Evolutionary conservation across 2,113 vertebrate genomes (phyloP).

Genomic region (Dromaius novaehollandiae): DNA sequence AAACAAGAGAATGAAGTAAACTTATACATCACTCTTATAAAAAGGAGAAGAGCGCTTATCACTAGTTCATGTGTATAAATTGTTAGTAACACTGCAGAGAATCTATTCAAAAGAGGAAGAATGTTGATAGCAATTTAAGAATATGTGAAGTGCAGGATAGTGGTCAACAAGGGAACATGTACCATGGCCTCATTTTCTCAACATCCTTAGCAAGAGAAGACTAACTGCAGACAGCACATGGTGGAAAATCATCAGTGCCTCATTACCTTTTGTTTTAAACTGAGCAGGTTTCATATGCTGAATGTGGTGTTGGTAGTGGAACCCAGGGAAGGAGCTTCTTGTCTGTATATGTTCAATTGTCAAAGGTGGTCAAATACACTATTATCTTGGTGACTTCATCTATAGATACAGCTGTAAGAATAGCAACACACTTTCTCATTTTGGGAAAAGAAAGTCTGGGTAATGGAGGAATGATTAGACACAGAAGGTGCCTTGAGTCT

Average conservation of each 20-base stretch:
- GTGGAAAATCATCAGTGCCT: neutral
- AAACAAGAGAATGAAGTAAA: neutral
- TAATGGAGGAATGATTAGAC: slow-evolving; percentile 40
- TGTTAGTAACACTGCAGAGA: neutral
- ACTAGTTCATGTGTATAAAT: neutral
- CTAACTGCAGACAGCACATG: neutral
- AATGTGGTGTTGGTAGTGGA: neutral
- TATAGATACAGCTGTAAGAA: neutral
- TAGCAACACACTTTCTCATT: neutral
- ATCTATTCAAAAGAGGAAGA: neutral
- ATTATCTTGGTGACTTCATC: neutral
- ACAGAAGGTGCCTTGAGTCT: slow-evolving; percentile 27
- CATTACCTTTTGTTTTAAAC: neutral
- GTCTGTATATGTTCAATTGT: neutral
- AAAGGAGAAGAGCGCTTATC: neutral
- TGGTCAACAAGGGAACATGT: neutral
- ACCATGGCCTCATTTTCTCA: neutral
- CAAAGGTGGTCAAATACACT: neutral
- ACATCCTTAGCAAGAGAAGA: neutral
- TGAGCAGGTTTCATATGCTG: neutral
- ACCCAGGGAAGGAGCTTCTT: neutral
- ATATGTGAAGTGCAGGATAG: neutral
- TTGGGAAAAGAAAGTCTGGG: neutral
- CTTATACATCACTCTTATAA: neutral
- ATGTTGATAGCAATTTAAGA: neutral